phyloP scores from a whole-genome alignment of 2,113 vertebrate species.

The Numida meleagris region DNA sequence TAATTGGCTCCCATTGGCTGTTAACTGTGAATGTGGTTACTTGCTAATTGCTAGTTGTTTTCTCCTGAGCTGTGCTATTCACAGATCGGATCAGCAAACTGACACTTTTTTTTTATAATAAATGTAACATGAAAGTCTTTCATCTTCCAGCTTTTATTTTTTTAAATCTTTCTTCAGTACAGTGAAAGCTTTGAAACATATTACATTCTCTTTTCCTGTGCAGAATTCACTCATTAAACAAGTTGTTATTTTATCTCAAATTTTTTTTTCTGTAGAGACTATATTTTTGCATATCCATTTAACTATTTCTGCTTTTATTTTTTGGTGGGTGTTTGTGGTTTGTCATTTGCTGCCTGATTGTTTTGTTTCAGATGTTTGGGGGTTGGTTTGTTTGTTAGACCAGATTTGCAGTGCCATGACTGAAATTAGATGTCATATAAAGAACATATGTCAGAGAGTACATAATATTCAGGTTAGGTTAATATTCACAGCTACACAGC shows the following conservation, averaged over 20 bases:
- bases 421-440: neutral
- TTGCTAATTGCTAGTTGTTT: constrained; percentile 12
- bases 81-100: neutral
- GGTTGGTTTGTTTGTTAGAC: neutral
- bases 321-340: neutral
- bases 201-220: neutral
- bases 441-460: neutral
- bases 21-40: neutral
- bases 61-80: neutral
- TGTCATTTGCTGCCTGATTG: too few relatives aligned
- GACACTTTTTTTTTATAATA: neutral
- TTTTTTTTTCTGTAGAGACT: neutral
- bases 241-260: neutral
- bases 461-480: neutral
- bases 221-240: neutral
- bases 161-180: neutral
- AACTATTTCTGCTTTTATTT: neutral
- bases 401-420: neutral
- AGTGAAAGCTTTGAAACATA: neutral
- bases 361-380: too few relatives aligned
- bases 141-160: neutral
- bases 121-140: neutral
- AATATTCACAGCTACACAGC: neutral
- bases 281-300: too few relatives aligned
- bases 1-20: neutral